Evolutionary conservation across 2,888 invertebrate species (phyloP).

Genomic region (Horisme vitalbata): DNA sequence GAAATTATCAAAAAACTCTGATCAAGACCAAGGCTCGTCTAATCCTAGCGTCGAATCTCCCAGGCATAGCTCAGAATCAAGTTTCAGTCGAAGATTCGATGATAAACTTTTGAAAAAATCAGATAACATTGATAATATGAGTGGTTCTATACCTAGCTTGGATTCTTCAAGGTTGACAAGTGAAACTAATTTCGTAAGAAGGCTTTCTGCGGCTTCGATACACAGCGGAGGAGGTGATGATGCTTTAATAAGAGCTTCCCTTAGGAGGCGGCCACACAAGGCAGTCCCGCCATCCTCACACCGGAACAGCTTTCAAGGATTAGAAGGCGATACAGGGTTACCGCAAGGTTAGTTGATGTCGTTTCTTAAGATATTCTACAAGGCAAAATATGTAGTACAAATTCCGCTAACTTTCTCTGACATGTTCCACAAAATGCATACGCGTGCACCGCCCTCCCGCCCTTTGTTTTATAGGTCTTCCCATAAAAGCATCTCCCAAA

Average conservation of each 20-base stretch:
- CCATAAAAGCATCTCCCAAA: no score
- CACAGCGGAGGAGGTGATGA: constrained; percentile 82
- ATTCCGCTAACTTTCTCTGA: no score
- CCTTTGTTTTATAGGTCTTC: no score
- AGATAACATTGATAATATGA: constrained; percentile 67
- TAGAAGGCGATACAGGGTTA: constrained; percentile 67
- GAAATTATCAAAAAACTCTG: constrained; percentile 77
- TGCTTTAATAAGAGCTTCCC: constrained; percentile 83
- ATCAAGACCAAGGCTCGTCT: constrained; percentile 76
- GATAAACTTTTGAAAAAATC: constrained; percentile 71
- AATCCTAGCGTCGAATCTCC: constrained; percentile 74
- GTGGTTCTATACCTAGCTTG: constrained; percentile 69
- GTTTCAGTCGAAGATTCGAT: constrained; percentile 68
- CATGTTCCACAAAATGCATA: no score
- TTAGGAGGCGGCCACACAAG: constrained; percentile 82
- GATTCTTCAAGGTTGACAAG: constrained; percentile 64
- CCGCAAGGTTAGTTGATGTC: constrained; percentile 57
- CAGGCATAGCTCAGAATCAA: constrained; percentile 70
- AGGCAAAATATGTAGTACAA: no score
- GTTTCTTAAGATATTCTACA: no score
- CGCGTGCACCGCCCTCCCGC: no score
- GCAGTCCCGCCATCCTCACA: constrained; percentile 71
- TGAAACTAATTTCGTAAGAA: constrained; percentile 70
- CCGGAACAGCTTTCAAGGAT: constrained; percentile 85
- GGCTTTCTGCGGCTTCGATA: constrained; percentile 72